Evolutionary conservation across 2,797 vertebrate species (phyloP), one percentile per base, ranked within the genome.

Genomic region (Propithecus perrieri): DNA sequence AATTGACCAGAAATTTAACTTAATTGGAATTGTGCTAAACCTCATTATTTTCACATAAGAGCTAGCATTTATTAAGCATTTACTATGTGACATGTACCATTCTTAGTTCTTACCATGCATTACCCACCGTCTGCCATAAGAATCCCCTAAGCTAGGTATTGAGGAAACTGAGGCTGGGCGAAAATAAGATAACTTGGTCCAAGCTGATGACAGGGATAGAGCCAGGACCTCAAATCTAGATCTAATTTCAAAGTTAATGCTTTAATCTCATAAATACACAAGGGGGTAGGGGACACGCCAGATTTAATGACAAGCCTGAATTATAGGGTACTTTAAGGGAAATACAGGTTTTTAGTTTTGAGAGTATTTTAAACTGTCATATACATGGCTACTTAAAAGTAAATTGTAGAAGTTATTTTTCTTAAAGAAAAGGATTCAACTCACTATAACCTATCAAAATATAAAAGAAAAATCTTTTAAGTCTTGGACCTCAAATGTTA

Each of bases 241-340:
- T 30, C 41, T 80, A 75, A 86, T 35, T 69, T 50, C n/a, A 46
- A 76, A 69, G 71, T 67, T 24, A 69, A 71, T 22, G n/a, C 28
- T 88, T 95, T 67, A 50, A 57, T 76, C 53, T 61, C 12, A 8
- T 35, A 76, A 43, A 55, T 63, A 72, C 30, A 72, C n/a, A 88
- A 75, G 30, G 10, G 17, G 11, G n/a, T 18, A 33, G n/a, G 4
- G 2, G 11, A 63, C 30, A 76, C 85, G 30, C 57, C 41, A 67
- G 81, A 91, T 30, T 33, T 65, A 76, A 55, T 41, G 41, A 79
- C 88, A 72, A 78, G 65, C 12, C 41, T 69, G 30, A 85, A 91
- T n/a, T 96, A 4, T 33, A 75, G 17, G 89, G 20, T 79, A 79
- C 78, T 95, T 94, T 89, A 48, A 96, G 92, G 38, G 35, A 95